Percentiles rank a stretch among this genome's conserved stretches.
phyloP scores from a whole-genome alignment of 1,140 invertebrate genomes.

The Drosophila ogumai region DNA sequence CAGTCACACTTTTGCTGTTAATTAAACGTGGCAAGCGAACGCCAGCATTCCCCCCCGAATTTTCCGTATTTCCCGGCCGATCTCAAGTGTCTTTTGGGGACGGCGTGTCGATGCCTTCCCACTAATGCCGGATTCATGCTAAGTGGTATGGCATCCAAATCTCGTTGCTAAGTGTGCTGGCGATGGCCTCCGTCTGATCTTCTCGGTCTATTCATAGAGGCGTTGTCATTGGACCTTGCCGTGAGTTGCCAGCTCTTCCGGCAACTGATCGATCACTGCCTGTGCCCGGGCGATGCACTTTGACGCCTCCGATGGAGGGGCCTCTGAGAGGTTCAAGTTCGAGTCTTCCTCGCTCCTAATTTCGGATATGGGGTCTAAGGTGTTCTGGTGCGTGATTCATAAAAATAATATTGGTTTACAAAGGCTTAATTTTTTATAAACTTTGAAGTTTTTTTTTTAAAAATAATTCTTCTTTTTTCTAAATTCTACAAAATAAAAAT shows the following conservation, averaged over 20 bases:
- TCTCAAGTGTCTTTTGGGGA: slow-evolving; percentile 41
- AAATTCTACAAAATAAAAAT: no score
- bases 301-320: slow-evolving; percentile 59
- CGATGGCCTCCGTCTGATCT: slow-evolving; percentile 6
- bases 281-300: slow-evolving; percentile 54
- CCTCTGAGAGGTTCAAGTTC: slow-evolving; percentile 48
- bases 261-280: slow-evolving; percentile 71
- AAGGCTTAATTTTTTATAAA: neutral
- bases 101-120: slow-evolving; percentile 35
- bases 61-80: slow-evolving; percentile 13
- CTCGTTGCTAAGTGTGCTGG: slow-evolving; percentile 43
- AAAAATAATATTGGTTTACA: neutral
- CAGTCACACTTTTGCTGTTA: slow-evolving; percentile 78
- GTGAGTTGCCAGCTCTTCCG: slow-evolving; percentile 67
- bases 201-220: slow-evolving; percentile 65
- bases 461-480: no score
- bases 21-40: slow-evolving; percentile 70
- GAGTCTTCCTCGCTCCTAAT: slow-evolving; percentile 5
- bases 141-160: slow-evolving; percentile 57
- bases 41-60: slow-evolving; percentile 18
- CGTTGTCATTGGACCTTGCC: slow-evolving; percentile 75
- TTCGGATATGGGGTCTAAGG: slow-evolving; percentile 1
- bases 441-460: no score
- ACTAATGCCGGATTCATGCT: slow-evolving; percentile 68
- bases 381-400: neutral